Conservation (phyloP, 2,888 invertebrate species). For the Catocala fraxini region DNA sequence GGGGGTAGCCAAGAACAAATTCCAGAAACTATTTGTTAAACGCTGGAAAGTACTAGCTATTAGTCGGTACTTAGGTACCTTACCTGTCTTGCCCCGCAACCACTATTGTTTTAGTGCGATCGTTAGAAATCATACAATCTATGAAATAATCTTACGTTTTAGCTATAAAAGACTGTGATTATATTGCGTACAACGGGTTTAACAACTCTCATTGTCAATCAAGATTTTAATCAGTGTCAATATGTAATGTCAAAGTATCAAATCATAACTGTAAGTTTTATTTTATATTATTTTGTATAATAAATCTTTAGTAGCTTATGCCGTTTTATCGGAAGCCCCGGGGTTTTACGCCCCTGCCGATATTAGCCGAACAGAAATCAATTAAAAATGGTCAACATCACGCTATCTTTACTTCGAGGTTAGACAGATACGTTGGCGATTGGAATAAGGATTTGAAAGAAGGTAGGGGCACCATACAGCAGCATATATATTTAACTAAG, state of each 20-base stretch:
- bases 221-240: background rate
- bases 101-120: too few relatives aligned
- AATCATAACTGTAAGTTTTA: constrained; percentile 6
- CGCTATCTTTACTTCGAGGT: constrained; percentile 84
- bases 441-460: constrained; percentile 87
- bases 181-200: too few relatives aligned
- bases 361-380: constrained; percentile 76
- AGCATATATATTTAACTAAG: too few relatives aligned
- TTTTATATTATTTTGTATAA: constrained; percentile 8
- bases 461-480: constrained; percentile 54
- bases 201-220: too few relatives aligned
- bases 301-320: constrained; percentile 55
- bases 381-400: constrained; percentile 87
- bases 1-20: too few relatives aligned
- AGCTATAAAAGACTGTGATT: too few relatives aligned
- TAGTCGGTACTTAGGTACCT: too few relatives aligned
- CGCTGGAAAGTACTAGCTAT: too few relatives aligned
- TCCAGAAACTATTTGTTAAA: too few relatives aligned
- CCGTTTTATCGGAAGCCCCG: constrained; percentile 79
- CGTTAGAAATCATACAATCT: too few relatives aligned
- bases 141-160: too few relatives aligned
- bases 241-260: background rate
- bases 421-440: constrained; percentile 88
- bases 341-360: constrained; percentile 69
- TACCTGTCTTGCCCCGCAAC: too few relatives aligned